Base-by-base conservation (phyloP, 2,797 vertebrate genomes). In the Periparus ater region DNA sequence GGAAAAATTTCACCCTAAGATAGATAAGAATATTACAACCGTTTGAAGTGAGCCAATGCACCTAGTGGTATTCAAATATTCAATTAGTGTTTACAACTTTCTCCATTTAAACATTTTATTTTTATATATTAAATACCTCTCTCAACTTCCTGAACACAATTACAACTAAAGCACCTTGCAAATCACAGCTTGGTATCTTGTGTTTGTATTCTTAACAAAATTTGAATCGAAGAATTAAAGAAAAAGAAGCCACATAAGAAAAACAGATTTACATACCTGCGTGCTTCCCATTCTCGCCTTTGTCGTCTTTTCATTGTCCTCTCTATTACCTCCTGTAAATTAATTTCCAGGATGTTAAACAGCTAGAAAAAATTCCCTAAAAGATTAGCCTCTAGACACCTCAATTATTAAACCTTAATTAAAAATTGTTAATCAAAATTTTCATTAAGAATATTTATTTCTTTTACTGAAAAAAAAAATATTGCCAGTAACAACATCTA, bases 241-340 rank as follows among this genome's bases (percentile, higher is more conserved):
- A 68, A 38, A 58, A 45, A 79, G 2, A 34, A 63, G 13, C 23
- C 60, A 40, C 4, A 17, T 1, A 14, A 23, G 30, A 21, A n/a
- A 54, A 30, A 9, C 0, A 2, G 15, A 17, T 8, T 2, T 17
- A 68, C 91, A 96, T 82, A 99, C 99, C 99, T 99, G 38, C 98
- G 98, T 15, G 98, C 98, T 87, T 99, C 99, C 99, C 99, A 99
- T 70, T 99, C 99, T 86, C 98, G 98, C 88, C 94, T 98, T 2
- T 98, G 97, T 19, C 98, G 98, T 50, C 98, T 98, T 89, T 98
- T 99, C 81, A 99, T 98, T 23, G 99, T 98, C 94, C 97, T 98
- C 96, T 99, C 99, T 45, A 99, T 84, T 2, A 98, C 97, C 21
- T 98, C 99, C 99, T 99, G 94, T 4, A 44, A 22, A 76, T 67